Evolutionary conservation across 2,888 invertebrate species (phyloP), one percentile per base, ranked within the genome.

Genomic region (Ischnus inquisitorius): DNA sequence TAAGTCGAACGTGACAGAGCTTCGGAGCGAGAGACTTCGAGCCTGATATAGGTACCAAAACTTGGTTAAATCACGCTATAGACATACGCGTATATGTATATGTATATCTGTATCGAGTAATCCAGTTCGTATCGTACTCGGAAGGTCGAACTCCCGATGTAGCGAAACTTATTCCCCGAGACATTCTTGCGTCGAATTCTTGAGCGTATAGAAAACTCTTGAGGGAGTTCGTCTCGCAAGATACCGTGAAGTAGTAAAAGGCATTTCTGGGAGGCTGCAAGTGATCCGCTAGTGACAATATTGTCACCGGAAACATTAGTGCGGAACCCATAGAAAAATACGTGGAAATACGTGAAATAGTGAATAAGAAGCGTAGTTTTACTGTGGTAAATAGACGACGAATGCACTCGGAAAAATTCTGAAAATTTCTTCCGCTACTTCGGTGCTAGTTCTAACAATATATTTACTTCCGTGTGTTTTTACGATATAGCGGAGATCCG

Each of bases 1-100:
- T n/a, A 60, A 60, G 60, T 60, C 34, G 60, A 60, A 60, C 60
- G 60, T 60, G 60, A 60, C 60, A 34, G 60, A 60, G n/a, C 28
- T 60, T 14, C 60, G 34, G 25, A n/a, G 28, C n/a, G 60, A n/a
- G 54, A 34, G 6, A 16, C 54, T 16, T 54, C 54, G 22, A 60
- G 25, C n/a, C 25, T 25, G 60, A 25, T 60, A 25, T n/a, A 34
- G 28, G 28, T 22, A 4, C n/a, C n/a, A 28, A 25, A 60, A 60
- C 28, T 60, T 34, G 5, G 34, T 60, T 25, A 60, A 60, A 60
- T 60, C 34, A 34, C 60, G 8, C 60, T 34, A 34, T 34, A 60
- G 22, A 60, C 2, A 28, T 28, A 57, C 3, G 12, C 10, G 3
- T 57, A 25, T 22, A n/a, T 12, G 3, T 14, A 25, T 25, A 22